These are phyloP conservation scores for Fistularia tabacaria DNA, from an alignment of 2,797 vertebrate species.

Conservation along the genomic window DNA sequence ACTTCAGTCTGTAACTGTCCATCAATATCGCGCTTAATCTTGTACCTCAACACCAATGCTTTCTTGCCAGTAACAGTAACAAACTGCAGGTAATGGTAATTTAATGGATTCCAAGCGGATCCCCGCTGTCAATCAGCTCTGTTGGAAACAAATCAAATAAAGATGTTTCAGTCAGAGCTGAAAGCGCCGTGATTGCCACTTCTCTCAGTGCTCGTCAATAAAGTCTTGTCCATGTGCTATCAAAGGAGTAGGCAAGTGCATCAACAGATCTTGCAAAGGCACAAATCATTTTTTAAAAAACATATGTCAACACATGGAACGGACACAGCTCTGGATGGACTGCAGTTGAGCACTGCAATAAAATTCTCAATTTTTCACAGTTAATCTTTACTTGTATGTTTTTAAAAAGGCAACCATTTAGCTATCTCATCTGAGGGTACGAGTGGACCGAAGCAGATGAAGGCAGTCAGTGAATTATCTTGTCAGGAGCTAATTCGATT, in stretches of 20 bases:
- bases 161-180: constrained; percentile 22
- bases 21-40: background rate
- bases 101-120: constrained; percentile 27
- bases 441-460: constrained; percentile 40
- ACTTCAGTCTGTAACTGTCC: background rate
- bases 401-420: constrained; percentile 46
- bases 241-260: too few relatives aligned
- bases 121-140: constrained; percentile 7
- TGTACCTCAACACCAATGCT: background rate
- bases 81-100: constrained; percentile 18
- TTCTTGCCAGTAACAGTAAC: background rate
- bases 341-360: too few relatives aligned
- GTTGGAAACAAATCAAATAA: constrained; percentile 5
- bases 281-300: constrained; percentile 5
- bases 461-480: constrained; percentile 67
- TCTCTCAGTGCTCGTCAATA: constrained; percentile 20
- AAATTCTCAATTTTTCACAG: constrained; percentile 9
- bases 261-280: too few relatives aligned
- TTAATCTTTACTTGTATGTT: constrained; percentile 28
- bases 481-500: constrained; percentile 74
- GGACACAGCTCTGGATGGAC: background rate
- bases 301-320: background rate
- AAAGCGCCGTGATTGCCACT: constrained; percentile 6
- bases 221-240: background rate
- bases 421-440: constrained; percentile 48